A percentile compares a stretch with the other conserved stretches of the same genome.
These are phyloP conservation scores for Tricholaema leucomelas DNA, from an alignment of 2,113 vertebrate genomes.

Conservation along the genomic window DNA sequence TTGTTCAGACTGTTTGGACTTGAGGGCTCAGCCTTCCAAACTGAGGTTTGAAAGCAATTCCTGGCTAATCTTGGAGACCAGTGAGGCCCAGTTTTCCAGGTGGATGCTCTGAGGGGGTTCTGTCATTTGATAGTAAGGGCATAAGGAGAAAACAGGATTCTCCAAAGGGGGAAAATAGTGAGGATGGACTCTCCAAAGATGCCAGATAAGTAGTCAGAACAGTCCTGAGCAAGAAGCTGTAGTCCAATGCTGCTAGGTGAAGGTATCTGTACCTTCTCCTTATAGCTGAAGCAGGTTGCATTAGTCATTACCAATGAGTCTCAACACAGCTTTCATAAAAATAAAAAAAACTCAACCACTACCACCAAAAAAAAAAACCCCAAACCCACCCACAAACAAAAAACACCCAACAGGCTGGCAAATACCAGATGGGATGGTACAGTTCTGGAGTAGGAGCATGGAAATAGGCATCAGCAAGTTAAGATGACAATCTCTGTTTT, in stretches of 20 bases:
- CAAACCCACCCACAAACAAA: too few species aligned
- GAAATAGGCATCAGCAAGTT: neutral
- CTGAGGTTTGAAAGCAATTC: neutral
- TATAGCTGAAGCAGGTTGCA: fast-evolving
- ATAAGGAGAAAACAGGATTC: neutral
- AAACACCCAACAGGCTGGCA: neutral
- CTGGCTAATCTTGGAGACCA: neutral
- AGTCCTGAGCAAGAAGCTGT: neutral
- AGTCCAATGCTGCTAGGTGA: neutral
- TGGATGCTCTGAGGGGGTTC: neutral
- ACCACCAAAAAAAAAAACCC: too few species aligned
- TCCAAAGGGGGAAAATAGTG: neutral
- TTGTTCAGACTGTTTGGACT: neutral
- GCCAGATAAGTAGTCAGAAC: neutral
- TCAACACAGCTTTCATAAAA: too few species aligned
- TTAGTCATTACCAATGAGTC: neutral
- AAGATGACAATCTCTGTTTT: neutral
- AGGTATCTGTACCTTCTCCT: neutral
- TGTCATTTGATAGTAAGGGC: neutral
- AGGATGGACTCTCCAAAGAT: neutral
- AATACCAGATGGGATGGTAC: neutral
- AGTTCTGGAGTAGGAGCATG: neutral
- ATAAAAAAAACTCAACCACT: too few species aligned
- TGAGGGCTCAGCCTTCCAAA: neutral
- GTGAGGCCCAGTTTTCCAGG: neutral